phyloP scores from a whole-genome alignment of 2,113 vertebrate genomes.

The Anolis sagrei region DNA sequence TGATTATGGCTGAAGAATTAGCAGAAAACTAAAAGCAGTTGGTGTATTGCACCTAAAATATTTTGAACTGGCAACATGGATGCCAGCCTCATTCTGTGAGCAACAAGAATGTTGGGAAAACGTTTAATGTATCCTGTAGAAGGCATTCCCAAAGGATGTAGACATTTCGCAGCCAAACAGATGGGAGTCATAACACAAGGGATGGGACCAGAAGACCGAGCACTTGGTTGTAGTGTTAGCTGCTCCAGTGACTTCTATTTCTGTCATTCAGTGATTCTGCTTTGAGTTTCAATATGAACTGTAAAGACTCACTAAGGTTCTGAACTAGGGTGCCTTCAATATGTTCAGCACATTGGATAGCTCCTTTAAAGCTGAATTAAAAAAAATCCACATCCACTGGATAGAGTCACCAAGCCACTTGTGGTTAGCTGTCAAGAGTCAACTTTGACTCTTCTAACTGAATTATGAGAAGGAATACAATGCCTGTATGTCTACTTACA shows the following conservation, averaged over 20 bases:
- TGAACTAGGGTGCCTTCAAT: too few species aligned
- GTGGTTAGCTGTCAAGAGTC: neutral
- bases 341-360: too few species aligned
- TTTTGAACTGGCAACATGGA: neutral
- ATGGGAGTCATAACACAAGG: neutral
- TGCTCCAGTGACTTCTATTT: neutral
- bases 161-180: neutral
- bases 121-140: neutral
- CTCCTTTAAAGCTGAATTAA: too few species aligned
- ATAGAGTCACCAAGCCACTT: too few species aligned
- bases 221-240: neutral
- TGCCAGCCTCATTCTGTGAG: neutral
- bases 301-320: too few species aligned
- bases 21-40: too few species aligned
- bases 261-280: too few species aligned
- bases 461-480: neutral
- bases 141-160: neutral
- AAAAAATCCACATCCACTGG: too few species aligned
- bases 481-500: constrained; percentile 14
- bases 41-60: neutral
- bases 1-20: too few species aligned
- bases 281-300: too few species aligned
- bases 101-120: neutral
- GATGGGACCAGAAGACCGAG: neutral
- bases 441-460: neutral